phyloP scores from a whole-genome alignment of 2,113 vertebrate species.

The Tachuris rubrigastra region DNA sequence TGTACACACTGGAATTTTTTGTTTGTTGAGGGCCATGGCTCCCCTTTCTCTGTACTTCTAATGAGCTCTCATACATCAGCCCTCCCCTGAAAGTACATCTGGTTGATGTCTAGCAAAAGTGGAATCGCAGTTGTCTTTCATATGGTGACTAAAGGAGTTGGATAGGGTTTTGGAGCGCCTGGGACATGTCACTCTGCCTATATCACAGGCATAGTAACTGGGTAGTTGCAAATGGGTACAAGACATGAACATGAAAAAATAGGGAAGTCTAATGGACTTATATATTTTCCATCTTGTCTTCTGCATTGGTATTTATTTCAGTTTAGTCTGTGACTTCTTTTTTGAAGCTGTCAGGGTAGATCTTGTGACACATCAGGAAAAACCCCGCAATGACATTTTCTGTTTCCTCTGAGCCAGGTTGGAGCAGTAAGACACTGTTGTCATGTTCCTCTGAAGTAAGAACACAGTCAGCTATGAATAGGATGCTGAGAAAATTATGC shows the following conservation, averaged over 20 bases:
- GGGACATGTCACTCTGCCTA: not conserved
- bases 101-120: constrained; percentile 32
- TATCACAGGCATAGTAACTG: not conserved
- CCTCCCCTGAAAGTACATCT: constrained; percentile 9
- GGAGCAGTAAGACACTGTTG: not conserved
- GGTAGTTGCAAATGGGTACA: not conserved
- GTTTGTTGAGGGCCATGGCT: constrained; percentile 11
- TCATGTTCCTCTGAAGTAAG: not conserved
- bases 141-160: not conserved
- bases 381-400: not conserved
- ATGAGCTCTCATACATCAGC: not conserved
- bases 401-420: not conserved
- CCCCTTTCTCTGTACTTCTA: not conserved
- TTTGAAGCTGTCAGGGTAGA: not conserved
- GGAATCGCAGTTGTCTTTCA: constrained; percentile 7
- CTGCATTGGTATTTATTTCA: not conserved
- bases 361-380: not conserved
- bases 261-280: not conserved
- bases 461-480: not conserved
- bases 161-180: not conserved
- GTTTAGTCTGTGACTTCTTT: not conserved
- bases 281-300: not conserved
- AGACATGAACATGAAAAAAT: not conserved
- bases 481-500: not conserved
- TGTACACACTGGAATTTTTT: not conserved